A percentile compares a stretch with the other conserved stretches of the same genome.
These are phyloP conservation scores for Eulemur mongoz DNA, from an alignment of 2,797 vertebrate species.

Conservation along the genomic window DNA sequence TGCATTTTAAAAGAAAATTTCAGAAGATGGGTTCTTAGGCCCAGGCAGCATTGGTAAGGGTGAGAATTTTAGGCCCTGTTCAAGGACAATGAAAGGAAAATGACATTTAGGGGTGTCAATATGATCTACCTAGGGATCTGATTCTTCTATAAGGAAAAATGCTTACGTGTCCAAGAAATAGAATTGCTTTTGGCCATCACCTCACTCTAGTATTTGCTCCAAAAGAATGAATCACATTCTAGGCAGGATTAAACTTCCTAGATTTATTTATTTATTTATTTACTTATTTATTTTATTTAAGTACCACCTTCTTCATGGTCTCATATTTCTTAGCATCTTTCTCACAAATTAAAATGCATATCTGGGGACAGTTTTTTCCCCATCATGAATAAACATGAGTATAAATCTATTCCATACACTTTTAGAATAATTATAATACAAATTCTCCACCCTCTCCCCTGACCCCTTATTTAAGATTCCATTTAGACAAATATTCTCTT, in stretches of 20 bases:
- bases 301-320: constrained; percentile 65
- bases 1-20: constrained; percentile 10
- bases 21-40: background rate
- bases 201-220: constrained; percentile 67
- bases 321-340: constrained; percentile 63
- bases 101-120: background rate
- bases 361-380: constrained; percentile 57
- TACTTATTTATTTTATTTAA: constrained; percentile 41
- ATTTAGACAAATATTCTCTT: constrained; percentile 11
- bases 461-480: constrained; percentile 46
- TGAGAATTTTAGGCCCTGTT: constrained; percentile 16
- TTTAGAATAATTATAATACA: constrained; percentile 61
- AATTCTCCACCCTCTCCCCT: constrained; percentile 49
- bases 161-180: constrained; percentile 49
- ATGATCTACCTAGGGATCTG: background rate
- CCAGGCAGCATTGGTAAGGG: background rate
- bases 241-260: constrained; percentile 16
- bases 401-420: constrained; percentile 70
- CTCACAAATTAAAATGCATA: constrained; percentile 70
- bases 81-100: constrained; percentile 5
- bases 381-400: constrained; percentile 77
- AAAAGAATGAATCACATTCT: constrained; percentile 76
- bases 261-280: background rate
- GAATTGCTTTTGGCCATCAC: constrained; percentile 67
- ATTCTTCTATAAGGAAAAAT: constrained; percentile 46